Evolutionary conservation across 2,797 vertebrate species (phyloP), one percentile per base, ranked within the genome.

Genomic region (Vireo griseus): DNA sequence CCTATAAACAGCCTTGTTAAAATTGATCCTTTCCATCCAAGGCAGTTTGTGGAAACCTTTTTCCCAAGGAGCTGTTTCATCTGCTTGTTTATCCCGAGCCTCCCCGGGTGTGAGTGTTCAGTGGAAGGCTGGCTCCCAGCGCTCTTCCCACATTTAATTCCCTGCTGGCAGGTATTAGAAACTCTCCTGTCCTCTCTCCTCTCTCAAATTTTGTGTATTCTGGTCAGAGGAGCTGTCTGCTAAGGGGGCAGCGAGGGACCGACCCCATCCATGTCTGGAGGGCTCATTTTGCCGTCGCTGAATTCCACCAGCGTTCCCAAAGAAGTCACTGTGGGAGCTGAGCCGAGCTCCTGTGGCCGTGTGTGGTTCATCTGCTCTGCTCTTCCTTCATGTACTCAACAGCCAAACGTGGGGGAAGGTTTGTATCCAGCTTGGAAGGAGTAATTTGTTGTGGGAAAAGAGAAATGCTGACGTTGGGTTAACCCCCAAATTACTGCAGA

Each of bases 231-330:
- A 90, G 79, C 20, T n/a, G 55, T 9, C 48, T 67, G 77, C 48
- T 92, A 72, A 88, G 2, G 20, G 72, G 51, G 55, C 66, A 67
- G 47, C 71, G 5, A 62, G 74, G 90, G 82, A 92, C 48, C 44
- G 5, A 88, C 13, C 33, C 31, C 73, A 26, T 0, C 26, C 59
- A 4, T 1, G 61, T 4, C 4, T 2, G 12, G 1, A 1, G 42
- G 47, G 31, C 50, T 82, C 25, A 2, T 86, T 92, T 81, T 50
- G 22, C 66, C 63, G 10, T 20, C 0, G 0, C 39, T 77, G 16
- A 25, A 19, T 57, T 20, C 10, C 48, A 10, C 17, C 52, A 17
- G 62, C 25, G 6, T 57, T 73, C 39, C 61, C 54, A 18, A 10
- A 35, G 50, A 91, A 37, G 44, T 7, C 37, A 0, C 35, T 0